phyloP scores from a whole-genome alignment of 2,113 vertebrate species.

The Peromyscus leucopus region DNA sequence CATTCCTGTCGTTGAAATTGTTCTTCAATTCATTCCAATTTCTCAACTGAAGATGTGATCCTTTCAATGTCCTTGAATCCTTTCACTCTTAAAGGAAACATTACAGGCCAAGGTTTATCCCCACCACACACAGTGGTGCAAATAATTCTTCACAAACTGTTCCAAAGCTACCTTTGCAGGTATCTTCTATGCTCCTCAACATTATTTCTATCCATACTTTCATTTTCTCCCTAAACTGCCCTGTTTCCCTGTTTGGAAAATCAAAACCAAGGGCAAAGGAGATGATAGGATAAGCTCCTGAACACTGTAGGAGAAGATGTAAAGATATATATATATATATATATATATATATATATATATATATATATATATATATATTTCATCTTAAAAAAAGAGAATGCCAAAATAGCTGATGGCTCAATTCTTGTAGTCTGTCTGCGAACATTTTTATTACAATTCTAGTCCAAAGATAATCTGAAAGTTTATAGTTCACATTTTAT shows the following conservation, averaged over 20 bases:
- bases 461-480: background rate
- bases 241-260: background rate
- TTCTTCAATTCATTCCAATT: background rate
- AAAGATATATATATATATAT: too few species aligned
- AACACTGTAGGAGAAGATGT: background rate
- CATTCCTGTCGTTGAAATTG: background rate
- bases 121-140: background rate
- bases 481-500: background rate
- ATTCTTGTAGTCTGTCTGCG: background rate
- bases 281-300: background rate
- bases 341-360: too few species aligned
- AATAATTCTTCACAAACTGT: background rate
- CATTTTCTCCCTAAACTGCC: background rate
- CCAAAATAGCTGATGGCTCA: background rate
- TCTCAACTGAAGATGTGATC: background rate
- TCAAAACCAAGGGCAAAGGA: background rate
- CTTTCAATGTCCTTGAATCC: background rate
- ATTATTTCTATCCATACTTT: background rate
- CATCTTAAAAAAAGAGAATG: background rate
- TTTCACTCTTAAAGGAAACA: background rate
- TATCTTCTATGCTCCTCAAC: background rate
- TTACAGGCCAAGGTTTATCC: background rate
- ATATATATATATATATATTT: too few species aligned
- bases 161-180: background rate
- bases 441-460: background rate